These are phyloP conservation scores for Mimachlamys varia DNA, from an alignment of 2,888 invertebrate genomes.

Conservation along the genomic window DNA sequence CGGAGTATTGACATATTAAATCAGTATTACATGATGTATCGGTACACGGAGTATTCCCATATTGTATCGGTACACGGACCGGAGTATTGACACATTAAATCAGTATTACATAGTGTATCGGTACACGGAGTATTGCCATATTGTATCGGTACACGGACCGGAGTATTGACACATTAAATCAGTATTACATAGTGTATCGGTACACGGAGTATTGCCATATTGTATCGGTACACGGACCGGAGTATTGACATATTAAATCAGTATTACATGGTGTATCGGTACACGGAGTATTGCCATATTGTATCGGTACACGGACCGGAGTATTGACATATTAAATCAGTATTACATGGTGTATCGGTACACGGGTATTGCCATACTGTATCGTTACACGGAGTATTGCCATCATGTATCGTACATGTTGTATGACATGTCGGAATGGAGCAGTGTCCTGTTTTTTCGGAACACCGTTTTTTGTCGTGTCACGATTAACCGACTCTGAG, in stretches of 20 bases:
- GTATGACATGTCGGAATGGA: too few species aligned
- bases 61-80: not conserved
- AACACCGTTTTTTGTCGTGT: not conserved
- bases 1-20: too few species aligned
- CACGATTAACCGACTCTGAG: not conserved
- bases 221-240: not conserved
- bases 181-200: not conserved
- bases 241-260: not conserved
- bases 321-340: not conserved
- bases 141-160: not conserved
- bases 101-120: not conserved
- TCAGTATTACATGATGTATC: not conserved
- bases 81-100: not conserved
- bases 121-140: not conserved
- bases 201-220: not conserved
- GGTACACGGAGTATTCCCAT: not conserved
- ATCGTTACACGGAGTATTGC: not conserved
- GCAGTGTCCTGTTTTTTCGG: not conserved
- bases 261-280: not conserved
- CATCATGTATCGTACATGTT: not conserved
- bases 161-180: not conserved
- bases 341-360: not conserved
- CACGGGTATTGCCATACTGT: not conserved
- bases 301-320: not conserved
- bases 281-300: not conserved